Conservation (phyloP, 2,797 vertebrate genomes). For the Momotus momota region DNA sequence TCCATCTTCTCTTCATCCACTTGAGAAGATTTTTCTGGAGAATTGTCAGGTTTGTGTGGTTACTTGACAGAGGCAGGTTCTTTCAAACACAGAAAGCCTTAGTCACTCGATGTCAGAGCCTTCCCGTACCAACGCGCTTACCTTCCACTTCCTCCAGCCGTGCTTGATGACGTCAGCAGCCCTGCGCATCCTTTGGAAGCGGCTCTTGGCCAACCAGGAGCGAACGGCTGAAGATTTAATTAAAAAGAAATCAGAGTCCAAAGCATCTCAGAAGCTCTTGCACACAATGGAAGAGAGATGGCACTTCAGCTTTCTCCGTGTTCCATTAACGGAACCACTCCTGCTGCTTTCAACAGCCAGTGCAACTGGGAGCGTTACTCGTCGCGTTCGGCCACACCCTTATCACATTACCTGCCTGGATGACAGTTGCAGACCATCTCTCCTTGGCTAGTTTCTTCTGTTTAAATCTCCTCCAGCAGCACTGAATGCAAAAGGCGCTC, state of each 20-base stretch:
- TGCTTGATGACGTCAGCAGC: slow-evolving; percentile 85
- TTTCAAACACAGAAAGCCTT: background rate
- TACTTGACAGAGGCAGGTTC: background rate
- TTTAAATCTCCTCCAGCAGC: slow-evolving; percentile 86
- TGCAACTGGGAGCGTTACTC: background rate
- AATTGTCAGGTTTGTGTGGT: background rate
- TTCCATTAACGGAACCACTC: background rate
- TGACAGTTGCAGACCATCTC: slow-evolving; percentile 80
- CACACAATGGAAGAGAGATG: background rate
- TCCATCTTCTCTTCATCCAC: background rate
- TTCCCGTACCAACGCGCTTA: slow-evolving; percentile 65
- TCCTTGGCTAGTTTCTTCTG: slow-evolving; percentile 70
- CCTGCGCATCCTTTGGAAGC: slow-evolving; percentile 80
- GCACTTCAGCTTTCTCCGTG: background rate
- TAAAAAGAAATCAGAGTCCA: background rate
- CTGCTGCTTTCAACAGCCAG: background rate
- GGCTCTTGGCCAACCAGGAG: slow-evolving; percentile 88
- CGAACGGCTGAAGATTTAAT: slow-evolving; percentile 80
- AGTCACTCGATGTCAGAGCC: background rate
- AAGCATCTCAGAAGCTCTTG: background rate
- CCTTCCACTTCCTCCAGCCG: slow-evolving; percentile 89
- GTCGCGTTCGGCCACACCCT: background rate
- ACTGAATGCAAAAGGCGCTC: slow-evolving; percentile 89
- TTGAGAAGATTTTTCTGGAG: background rate
- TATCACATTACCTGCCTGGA: slow-evolving; percentile 89